Evolutionary conservation across 2,113 vertebrate species (phyloP), one percentile per base, ranked within the genome.

Genomic region (Misgurnus mizolepis): DNA sequence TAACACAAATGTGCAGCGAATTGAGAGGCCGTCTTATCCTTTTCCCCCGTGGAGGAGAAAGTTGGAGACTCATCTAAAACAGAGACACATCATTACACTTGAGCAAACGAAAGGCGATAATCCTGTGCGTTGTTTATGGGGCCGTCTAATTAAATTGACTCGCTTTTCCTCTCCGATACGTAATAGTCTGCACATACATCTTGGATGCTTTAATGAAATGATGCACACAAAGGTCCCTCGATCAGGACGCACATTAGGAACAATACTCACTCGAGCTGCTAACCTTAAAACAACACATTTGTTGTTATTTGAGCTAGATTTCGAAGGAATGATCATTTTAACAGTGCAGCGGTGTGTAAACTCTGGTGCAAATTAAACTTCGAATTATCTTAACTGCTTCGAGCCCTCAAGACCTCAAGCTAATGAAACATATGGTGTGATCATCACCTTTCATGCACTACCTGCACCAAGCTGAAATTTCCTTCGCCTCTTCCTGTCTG

Each of bases 71-170:
- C 88, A 91, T 91, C 89, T 87, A 84, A 88, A 91, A 91, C 87
- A 90, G 88, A 87, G 86, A 82, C 89, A 89, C 88, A 90, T 91
- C 89, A 91, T 90, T 89, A 87, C 88, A 90, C 88, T 89, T 86
- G 80, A 89, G 81, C 71, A 84, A 87, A 87, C 80, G 78, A 87
- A 87, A 86, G 80, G 85, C 84, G 83, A 88, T 89, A 90, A 91
- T 88, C 86, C 88, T 75, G 75, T 72, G 56, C 78, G 80, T 80
- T 73, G 50, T 90, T 88, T 86, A 87, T 78, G 77, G 39, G 79
- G 43, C 78, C 78, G 84, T 83, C 80, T 88, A 87, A 90, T 87
- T 86, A 79, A 90, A 93, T 83, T 87, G 78, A 87, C 85, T 82
- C 65, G 66, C 84, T 75, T 78, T 80, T 87, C 65, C 86, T 45